Conservation (phyloP, 2,797 vertebrate species). For the Ctenochaetus hawaiiensis region DNA sequence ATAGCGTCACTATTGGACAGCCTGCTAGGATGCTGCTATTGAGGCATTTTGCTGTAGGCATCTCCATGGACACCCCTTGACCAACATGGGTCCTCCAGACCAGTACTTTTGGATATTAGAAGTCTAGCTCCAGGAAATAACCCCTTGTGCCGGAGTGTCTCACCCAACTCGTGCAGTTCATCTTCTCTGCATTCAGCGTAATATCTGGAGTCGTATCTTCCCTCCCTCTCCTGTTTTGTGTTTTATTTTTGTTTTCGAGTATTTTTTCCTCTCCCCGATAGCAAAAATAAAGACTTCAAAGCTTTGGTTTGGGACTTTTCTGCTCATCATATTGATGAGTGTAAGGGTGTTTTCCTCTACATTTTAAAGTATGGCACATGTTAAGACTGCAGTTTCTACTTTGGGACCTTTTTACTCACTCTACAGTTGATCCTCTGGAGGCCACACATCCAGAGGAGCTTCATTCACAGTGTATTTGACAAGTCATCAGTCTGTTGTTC, state of each 20-base stretch:
- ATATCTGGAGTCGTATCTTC: constrained; percentile 88
- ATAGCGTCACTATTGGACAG: constrained; percentile 90
- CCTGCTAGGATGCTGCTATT: constrained; percentile 87
- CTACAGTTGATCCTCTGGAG: constrained; percentile 73
- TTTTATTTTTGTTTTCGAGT: constrained; percentile 82
- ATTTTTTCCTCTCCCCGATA: constrained; percentile 84
- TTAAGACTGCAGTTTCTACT: constrained; percentile 92
- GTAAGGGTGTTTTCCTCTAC: constrained; percentile 89
- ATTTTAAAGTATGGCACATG: constrained; percentile 93
- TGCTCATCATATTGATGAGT: constrained; percentile 99
- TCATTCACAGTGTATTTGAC: constrained; percentile 76
- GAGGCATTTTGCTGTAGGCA: constrained; percentile 87
- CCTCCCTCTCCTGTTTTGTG: constrained; percentile 83
- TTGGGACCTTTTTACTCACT: constrained; percentile 91
- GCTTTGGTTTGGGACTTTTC: constrained; percentile 95
- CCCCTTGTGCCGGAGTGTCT: constrained; percentile 85
- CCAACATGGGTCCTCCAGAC: constrained; percentile 86
- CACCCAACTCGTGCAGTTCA: constrained; percentile 90
- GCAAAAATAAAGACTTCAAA: constrained; percentile 91
- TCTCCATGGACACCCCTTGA: constrained; percentile 86
- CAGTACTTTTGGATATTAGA: constrained; percentile 89
- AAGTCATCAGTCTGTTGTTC: constrained; percentile 72
- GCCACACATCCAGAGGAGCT: constrained; percentile 78
- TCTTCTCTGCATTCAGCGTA: constrained; percentile 88
- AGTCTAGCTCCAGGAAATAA: constrained; percentile 88